These are phyloP conservation scores for Dryoscopus gambensis DNA, from an alignment of 2,113 vertebrate species.

Conservation along the genomic window DNA sequence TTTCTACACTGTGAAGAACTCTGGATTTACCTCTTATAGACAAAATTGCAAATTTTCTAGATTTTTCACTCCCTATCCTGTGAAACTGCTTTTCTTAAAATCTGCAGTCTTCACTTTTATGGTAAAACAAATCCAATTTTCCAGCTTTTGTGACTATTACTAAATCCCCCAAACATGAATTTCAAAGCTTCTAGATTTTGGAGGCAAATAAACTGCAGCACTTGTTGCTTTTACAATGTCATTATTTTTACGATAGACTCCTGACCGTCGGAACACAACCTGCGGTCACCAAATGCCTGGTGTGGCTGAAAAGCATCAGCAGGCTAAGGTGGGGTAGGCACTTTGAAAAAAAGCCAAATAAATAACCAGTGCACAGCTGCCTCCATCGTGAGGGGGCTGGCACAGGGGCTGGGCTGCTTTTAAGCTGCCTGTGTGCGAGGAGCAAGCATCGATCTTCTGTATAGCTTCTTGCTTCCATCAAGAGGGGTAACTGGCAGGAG, in stretches of 20 bases:
- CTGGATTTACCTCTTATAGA: background rate
- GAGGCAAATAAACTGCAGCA: background rate
- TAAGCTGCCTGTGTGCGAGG: background rate
- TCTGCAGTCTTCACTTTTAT: background rate
- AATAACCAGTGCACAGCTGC: background rate
- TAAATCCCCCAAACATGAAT: background rate
- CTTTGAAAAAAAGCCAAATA: background rate
- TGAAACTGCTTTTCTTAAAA: background rate
- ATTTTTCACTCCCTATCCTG: background rate
- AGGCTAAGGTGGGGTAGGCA: background rate
- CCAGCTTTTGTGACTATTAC: background rate
- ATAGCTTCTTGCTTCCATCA: background rate
- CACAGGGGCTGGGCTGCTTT: background rate
- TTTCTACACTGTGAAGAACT: background rate
- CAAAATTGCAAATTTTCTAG: background rate
- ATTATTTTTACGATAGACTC: background rate
- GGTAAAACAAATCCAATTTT: background rate
- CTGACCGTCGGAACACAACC: background rate
- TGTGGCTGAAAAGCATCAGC: background rate
- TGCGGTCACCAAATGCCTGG: background rate
- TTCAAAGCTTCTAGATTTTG: background rate
- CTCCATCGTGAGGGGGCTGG: background rate
- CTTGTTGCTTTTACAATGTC: background rate
- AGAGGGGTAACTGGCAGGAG: background rate
- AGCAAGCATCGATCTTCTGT: slow-evolving; percentile 11